Evolutionary conservation across 2,888 invertebrate genomes (phyloP), one percentile per base, ranked within the genome.

Genomic region (Muscina levida): DNA sequence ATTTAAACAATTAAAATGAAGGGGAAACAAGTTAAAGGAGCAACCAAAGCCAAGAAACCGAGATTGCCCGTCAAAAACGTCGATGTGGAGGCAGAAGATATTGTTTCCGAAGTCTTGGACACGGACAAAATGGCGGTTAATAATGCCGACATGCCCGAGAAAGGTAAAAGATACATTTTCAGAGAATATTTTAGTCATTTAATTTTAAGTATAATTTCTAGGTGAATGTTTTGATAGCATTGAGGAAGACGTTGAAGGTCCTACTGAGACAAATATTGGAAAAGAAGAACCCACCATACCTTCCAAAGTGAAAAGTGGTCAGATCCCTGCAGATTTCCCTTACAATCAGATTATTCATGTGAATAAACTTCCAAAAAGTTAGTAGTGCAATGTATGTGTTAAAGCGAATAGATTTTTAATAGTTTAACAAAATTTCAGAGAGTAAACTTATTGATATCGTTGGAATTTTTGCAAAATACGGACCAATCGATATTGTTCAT

Each of bases 391-490:
- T 11, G 11, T 24, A 31, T 46, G 17, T 22, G 6, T 5, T 22
- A 17, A 31, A 66, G 8, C 31, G n/a, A n/a, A n/a, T n/a, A 5
- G 31, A 3, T 31, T 31, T 31, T 4, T 2, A 67, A 65, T 56
- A 68, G 37, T 31, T 4, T 2, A 67, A 65, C 44, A 68, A 51
- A 65, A 22, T 66, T 78, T 0, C 68, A 88, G 89, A 72, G 0
- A 85, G 75, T 62, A 86, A 84, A 19, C 82, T 84, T 53, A 24
- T 79, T 1, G 85, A 88, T 0, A 3, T 88, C 5, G 70, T 87
- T 19, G 85, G 83, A 17, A 39, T 84, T 1, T 86, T 88, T 44
- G 57, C 84, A 15, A 87, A 89, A 77, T 88, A 85, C 26, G 88
- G 88, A 5, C 70, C 83, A 0, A 83, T 88, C 11, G 56, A 83